Evolutionary conservation across 2,113 vertebrate genomes (phyloP), one percentile per base, ranked within the genome.

Genomic region (Menidia beryllina): DNA sequence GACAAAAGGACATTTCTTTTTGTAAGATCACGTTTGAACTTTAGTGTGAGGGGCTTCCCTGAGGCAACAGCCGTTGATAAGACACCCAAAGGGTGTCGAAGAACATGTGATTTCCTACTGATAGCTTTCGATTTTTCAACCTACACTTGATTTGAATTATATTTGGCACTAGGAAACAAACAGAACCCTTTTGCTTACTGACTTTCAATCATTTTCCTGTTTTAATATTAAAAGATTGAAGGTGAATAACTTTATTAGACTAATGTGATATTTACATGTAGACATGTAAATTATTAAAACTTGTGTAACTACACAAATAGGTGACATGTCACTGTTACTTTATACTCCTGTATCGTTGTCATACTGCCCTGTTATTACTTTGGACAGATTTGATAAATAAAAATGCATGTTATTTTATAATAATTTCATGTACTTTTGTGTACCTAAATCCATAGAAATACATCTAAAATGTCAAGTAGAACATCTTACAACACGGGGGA

Each of bases 171-270:
- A 3, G 51, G 24, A 69, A 15, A 58, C 30, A 14, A 24, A 23
- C 7, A 34, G 13, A 24, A 20, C 68, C 3, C 36, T 30, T 1
- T 58, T 19, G 26, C 38, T 68, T 47, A 63, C 58, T 74, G 23
- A 69, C 5, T 45, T 54, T 9, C 11, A 79, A 72, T 67, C 3
- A 26, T 52, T 61, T 63, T 41, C 9, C 47, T 55, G 6, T 62
- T 75, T 77, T 64, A 38, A 72, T 43, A 71, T 55, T 25, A 39
- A 30, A 30, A 41, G 15, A 63, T 57, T 62, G 13, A 63, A 25
- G 81, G 65, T 77, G 81, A 66, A 81, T 69, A 72, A 66, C 3
- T 63, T 24, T 45, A n/a, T 58, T 41, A 26, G 24, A 26, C 34
- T 13, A 20, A 57, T 75, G 21, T 54, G 52, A 67, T 59, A 69